These are phyloP conservation scores for Coleophora flavipennella DNA, from an alignment of 2,888 invertebrate species.

Conservation along the genomic window DNA sequence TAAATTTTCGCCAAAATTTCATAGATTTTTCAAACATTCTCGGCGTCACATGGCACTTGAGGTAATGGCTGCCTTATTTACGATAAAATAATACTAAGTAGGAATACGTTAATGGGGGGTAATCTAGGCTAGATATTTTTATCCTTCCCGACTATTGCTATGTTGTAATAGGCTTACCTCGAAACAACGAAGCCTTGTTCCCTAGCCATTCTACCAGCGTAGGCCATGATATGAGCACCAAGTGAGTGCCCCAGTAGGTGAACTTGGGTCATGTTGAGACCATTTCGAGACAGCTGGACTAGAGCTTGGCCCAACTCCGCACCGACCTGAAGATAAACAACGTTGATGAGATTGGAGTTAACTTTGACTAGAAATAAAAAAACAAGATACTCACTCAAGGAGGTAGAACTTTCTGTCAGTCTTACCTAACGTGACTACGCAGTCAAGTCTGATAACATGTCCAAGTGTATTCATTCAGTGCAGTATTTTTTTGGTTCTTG, in stretches of 20 bases:
- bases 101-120: too few relatives aligned
- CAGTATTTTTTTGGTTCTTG: too few relatives aligned
- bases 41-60: too few relatives aligned
- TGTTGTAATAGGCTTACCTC: too few relatives aligned
- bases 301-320: slow-evolving; percentile 35
- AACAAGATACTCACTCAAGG: not conserved
- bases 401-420: not conserved
- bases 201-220: slow-evolving; percentile 30
- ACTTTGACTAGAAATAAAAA: not conserved
- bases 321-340: slow-evolving; percentile 32
- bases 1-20: too few relatives aligned
- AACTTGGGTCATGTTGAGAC: slow-evolving; percentile 31
- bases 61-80: too few relatives aligned
- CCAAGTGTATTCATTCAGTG: too few relatives aligned
- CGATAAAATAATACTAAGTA: too few relatives aligned
- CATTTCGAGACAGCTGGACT: slow-evolving; percentile 31
- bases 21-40: too few relatives aligned
- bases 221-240: slow-evolving; percentile 36
- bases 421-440: not conserved
- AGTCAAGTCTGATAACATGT: not conserved
- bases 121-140: too few relatives aligned
- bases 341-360: too few relatives aligned
- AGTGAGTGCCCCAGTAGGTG: slow-evolving; percentile 40
- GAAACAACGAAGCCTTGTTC: slow-evolving; percentile 34
- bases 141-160: too few relatives aligned